Evolutionary conservation across 2,113 vertebrate species (phyloP), one percentile per base, ranked within the genome.

Genomic region (Egretta garzetta): DNA sequence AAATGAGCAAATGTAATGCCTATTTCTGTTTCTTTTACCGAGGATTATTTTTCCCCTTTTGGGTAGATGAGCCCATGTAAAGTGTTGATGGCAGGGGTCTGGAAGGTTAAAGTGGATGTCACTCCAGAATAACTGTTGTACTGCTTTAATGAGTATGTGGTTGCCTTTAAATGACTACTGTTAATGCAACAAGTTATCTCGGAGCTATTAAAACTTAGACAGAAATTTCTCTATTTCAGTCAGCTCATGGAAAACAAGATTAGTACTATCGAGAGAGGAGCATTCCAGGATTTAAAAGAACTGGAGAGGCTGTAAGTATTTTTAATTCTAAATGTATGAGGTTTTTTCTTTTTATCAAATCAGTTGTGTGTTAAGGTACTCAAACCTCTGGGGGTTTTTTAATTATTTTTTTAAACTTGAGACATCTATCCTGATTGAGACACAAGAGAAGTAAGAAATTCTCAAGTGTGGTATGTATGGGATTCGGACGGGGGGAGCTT

Each of bases 191-290:
- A 88, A 93, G 82, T 80, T 73, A 74, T 95, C 74, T 81, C 37
- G 17, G 50, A 81, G 17, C 59, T 85, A 32, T 94, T 97, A 91
- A 96, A 95, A 90, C 50, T 71, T 91, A 93, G 14, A 2, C 77
- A 39, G 88, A 96, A 64, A 27, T 58, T 97, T 97, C 85, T 97
- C 4, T 89, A 80, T 98, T 99, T 96, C 98, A 99, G 99, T 97
- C 99, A 99, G 98, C 99, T 99, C 76, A 99, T 99, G 99, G 99
- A 99, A 97, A 99, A 99, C 97, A 99, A 99, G 98, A 99, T 99
- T 97, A 99, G 98, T 95, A 98, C 99, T 59, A 99, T 99, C 14
- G 99, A 99, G 96, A 99, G 99, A 96, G 99, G 99, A 97, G 99
- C 99, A 58, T 99, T 99, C 98, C 99, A 99, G 98, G 99, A 99